These are phyloP conservation scores for Arvicanthis niloticus DNA, from an alignment of 2,113 vertebrate species.

Conservation along the genomic window DNA sequence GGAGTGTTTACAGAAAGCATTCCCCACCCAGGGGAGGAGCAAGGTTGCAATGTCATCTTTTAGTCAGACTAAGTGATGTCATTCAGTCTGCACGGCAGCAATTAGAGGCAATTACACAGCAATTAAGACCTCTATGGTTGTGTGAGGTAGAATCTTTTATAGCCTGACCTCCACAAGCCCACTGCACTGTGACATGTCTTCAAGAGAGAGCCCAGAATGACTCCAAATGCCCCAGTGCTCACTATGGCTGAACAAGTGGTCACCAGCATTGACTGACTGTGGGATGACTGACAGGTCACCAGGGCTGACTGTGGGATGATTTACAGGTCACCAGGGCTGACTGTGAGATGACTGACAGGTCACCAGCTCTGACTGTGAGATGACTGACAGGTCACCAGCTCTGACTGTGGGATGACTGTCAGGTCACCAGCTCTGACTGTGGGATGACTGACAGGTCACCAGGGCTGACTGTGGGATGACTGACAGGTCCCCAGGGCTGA, in stretches of 20 bases:
- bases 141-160: conserved; percentile 85
- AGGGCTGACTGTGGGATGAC: background rate
- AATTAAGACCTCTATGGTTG: conserved; percentile 89
- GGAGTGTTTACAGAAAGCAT: conserved; percentile 58
- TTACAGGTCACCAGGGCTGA: no score
- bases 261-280: background rate
- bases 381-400: background rate
- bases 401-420: background rate
- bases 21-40: background rate
- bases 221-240: background rate
- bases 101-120: conserved; percentile 89
- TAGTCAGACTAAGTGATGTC: conserved; percentile 80
- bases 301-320: background rate
- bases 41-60: conserved; percentile 61
- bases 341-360: background rate
- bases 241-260: background rate
- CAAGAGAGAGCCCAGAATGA: conserved; percentile 19
- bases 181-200: conserved; percentile 74
- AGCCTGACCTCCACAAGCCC: conserved; percentile 85
- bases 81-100: conserved; percentile 86
- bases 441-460: background rate
- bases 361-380: background rate
- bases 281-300: background rate
- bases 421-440: background rate
- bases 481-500: background rate